A percentile compares a stretch with the other conserved stretches of the same genome.
These are phyloP conservation scores for Mythimna vitellina DNA, from an alignment of 2,888 invertebrate genomes.

Conservation along the genomic window DNA sequence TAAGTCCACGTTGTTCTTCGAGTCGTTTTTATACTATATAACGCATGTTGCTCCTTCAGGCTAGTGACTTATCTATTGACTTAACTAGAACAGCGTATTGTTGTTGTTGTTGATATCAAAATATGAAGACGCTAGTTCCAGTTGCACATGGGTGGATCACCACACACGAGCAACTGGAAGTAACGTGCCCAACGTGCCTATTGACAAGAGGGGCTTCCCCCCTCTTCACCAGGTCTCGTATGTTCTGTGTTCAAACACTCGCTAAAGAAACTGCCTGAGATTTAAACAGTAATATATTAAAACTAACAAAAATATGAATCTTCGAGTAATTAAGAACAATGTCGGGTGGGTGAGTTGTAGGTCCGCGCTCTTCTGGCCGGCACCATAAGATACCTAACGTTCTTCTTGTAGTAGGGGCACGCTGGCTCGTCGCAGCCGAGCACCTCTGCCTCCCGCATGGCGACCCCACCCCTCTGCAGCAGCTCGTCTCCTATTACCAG, in stretches of 20 bases:
- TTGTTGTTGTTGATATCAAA: background rate
- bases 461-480: conserved; percentile 71
- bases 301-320: conserved; percentile 54
- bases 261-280: conserved; percentile 13
- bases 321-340: conserved; percentile 56
- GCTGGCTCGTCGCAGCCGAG: conserved; percentile 86
- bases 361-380: conserved; percentile 78
- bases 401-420: conserved; percentile 87
- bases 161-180: too few species aligned
- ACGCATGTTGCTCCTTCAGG: too few species aligned
- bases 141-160: background rate
- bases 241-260: background rate
- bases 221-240: background rate
- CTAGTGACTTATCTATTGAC: too few species aligned
- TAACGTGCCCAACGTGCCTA: too few species aligned
- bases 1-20: too few species aligned
- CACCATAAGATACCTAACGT: conserved; percentile 82
- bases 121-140: background rate
- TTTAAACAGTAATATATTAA: conserved; percentile 46
- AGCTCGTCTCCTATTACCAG: conserved; percentile 82
- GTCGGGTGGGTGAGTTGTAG: conserved; percentile 77
- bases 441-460: conserved; percentile 79
- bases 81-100: background rate
- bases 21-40: too few species aligned
- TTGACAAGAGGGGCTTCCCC: too few species aligned